Base-by-base conservation (phyloP, 1,140 invertebrate genomes). In the Philopotamus ludificatus region DNA sequence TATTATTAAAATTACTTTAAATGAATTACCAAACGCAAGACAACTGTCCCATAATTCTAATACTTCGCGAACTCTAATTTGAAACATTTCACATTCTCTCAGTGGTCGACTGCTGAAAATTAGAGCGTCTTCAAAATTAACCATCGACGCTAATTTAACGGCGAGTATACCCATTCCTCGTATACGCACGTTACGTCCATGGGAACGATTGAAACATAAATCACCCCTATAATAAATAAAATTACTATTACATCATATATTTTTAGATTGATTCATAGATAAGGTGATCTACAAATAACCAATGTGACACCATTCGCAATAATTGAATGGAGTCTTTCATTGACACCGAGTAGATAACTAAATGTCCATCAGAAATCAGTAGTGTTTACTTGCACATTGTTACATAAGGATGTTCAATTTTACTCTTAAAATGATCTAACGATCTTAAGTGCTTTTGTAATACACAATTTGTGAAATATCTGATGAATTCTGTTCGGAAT, bases 51-150 rank as follows among this genome's bases (percentile, higher is more conserved):
- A 96, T 61, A 93, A 84, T 67, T 94, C 92, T 15, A 97, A 93
- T 84, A 96, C 92, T 72, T 89, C 90, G 73, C 97, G 94, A 65
- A 98, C 89, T 47, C 89, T 83, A 26, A 98, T 87, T 77, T 97
- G 93, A 75, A 97, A 97, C 75, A 97, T 84, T 77, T 98, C 95
- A 15, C 91, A 91, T 71, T 95, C 93, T 15, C 89, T 82, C 22
- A 97, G 76, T 0, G 93, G 89, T 49, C 94, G 81, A 77, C 90
- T 95, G 54, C 91, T 94, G 71, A 96, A 92, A 1, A 97, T 88
- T 66, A 97, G 94, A 0, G 94, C 92, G 76, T 96, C 92, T 76
- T 96, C 97, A 76, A 97, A 97, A 81, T 97, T 94, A 8, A 53
- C 57, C 57, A 60, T 62, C 26, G 60, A 62, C 2, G 92, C 88